Conservation (phyloP, 1,140 invertebrate genomes). For the Drosophila micromelanica region DNA sequence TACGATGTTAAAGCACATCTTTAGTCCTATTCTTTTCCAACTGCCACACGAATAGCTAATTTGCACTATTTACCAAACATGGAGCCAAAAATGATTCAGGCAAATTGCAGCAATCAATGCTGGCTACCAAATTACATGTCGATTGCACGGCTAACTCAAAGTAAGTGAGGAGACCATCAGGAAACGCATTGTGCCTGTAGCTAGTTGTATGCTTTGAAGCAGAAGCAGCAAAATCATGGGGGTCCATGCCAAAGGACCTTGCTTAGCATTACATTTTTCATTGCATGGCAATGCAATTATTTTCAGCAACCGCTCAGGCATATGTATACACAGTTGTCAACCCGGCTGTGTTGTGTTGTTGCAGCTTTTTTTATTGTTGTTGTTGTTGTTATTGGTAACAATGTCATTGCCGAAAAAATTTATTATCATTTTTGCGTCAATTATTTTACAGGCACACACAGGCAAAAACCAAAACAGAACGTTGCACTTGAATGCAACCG, state of each 20-base stretch:
- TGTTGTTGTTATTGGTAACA: constrained; percentile 5
- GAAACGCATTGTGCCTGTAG: background rate
- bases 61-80: no score
- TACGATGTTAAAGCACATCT: no score
- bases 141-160: constrained; percentile 1
- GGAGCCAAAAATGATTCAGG: no score
- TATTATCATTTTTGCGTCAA: constrained; percentile 40
- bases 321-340: background rate
- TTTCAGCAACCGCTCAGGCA: constrained; percentile 14
- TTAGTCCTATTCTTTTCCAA: no score
- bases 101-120: background rate
- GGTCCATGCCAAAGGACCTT: background rate
- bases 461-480: constrained; percentile 12
- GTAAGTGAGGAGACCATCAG: background rate
- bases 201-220: constrained; percentile 2
- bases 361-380: background rate
- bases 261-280: background rate
- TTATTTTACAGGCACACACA: constrained; percentile 27
- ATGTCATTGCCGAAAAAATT: constrained; percentile 10
- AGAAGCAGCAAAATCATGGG: background rate
- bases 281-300: background rate
- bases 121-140: background rate
- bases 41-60: no score
- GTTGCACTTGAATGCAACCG: no score
- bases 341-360: no score